Conservation (phyloP, 1,140 invertebrate genomes). For the Antheraea pernyi region DNA sequence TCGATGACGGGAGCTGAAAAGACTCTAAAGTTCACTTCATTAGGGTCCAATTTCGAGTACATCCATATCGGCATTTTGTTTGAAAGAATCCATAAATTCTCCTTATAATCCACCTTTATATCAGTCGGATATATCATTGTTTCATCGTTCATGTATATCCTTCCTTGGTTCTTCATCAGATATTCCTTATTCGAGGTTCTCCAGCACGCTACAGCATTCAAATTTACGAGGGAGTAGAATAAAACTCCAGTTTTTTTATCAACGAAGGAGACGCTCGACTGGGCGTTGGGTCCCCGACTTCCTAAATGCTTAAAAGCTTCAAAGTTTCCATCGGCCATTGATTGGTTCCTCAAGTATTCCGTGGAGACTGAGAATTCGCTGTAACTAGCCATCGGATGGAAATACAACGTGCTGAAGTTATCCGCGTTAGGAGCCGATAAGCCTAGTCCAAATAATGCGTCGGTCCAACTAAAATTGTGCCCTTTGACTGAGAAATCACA, state of each 20-base stretch:
- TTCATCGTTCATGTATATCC: constrained; percentile 85
- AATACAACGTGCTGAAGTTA: constrained; percentile 86
- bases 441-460: constrained; percentile 87
- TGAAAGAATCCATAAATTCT: constrained; percentile 87
- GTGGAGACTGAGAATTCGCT: constrained; percentile 87
- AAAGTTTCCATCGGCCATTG: constrained; percentile 77
- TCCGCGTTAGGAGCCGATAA: constrained; percentile 81
- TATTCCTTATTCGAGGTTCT: constrained; percentile 84
- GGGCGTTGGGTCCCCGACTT: constrained; percentile 84
- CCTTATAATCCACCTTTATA: constrained; percentile 86
- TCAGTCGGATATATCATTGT: constrained; percentile 89
- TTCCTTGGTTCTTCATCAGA: constrained; percentile 82
- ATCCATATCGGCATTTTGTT: constrained; percentile 86
- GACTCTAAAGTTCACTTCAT: constrained; percentile 87
- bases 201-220: constrained; percentile 90
- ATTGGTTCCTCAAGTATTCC: constrained; percentile 81
- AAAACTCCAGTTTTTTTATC: constrained; percentile 86
- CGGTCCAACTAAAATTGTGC: constrained; percentile 86
- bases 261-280: constrained; percentile 87
- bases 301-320: constrained; percentile 85
- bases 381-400: constrained; percentile 87
- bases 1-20: constrained; percentile 83
- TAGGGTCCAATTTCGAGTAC: constrained; percentile 82
- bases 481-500: constrained; percentile 86
- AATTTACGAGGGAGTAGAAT: constrained; percentile 87